Evolutionary conservation across 2,113 vertebrate species (phyloP).

Genomic region (Oryzias celebensis): DNA sequence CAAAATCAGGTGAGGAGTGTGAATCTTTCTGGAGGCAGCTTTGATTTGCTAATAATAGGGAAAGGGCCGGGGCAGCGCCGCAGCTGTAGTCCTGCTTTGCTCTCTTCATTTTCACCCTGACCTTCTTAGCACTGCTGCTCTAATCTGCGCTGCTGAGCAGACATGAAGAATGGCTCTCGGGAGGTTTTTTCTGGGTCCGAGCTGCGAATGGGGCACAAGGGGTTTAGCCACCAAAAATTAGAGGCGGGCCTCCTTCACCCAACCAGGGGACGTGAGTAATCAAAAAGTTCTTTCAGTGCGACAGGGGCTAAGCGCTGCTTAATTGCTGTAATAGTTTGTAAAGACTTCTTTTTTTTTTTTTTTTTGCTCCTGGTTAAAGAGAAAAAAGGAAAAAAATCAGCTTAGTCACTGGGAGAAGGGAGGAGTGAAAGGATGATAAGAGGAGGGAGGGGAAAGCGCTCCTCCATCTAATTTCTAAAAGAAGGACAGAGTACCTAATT

Average conservation of each 20-base stretch:
- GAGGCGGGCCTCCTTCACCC: conserved; percentile 82
- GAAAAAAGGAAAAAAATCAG: conserved; percentile 66
- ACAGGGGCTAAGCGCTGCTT: conserved; percentile 87
- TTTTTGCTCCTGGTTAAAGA: conserved; percentile 77
- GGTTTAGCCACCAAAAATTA: conserved; percentile 87
- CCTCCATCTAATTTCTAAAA: conserved; percentile 81
- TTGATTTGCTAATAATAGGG: conserved; percentile 99
- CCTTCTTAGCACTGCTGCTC: conserved; percentile 95
- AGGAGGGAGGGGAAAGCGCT: conserved; percentile 48
- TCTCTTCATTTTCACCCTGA: conserved; percentile 95
- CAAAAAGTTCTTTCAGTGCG: conserved; percentile 83
- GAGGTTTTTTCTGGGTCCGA: conserved; percentile 75
- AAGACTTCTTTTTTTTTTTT: conserved; percentile 85
- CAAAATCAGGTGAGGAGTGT: conserved; percentile 99
- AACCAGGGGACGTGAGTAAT: conserved; percentile 85
- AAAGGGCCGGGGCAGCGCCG: conserved; percentile 90
- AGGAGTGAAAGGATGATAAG: conserved; percentile 57
- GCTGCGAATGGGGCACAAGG: conserved; percentile 80
- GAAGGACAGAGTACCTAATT: conserved; percentile 72
- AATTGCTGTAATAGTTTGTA: conserved; percentile 96
- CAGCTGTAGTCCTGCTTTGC: conserved; percentile 95
- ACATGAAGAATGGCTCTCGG: conserved; percentile 81
- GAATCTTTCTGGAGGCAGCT: conserved; percentile 95
- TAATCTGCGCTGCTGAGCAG: conserved; percentile 84
- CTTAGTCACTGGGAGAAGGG: conserved; percentile 45